Conservation (phyloP, 92 coral and sea anemone genomes). For the Blastomussa wellsi region DNA sequence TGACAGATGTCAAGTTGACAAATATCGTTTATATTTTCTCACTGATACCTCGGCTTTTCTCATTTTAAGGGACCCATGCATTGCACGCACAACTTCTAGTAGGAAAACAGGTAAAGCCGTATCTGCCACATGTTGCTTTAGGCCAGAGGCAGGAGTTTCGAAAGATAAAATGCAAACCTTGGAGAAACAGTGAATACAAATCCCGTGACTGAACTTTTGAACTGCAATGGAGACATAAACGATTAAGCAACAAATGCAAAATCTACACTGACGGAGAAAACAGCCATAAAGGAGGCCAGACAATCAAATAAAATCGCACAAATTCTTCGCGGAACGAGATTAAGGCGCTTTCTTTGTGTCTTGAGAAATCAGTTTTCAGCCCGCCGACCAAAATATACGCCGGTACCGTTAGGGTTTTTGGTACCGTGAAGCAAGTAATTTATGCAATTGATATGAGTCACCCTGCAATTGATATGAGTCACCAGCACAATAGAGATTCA, state of each 20-base stretch:
- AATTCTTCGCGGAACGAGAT: background rate
- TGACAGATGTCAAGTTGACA: too few species aligned
- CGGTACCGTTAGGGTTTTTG: too few species aligned
- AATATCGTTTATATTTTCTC: too few species aligned
- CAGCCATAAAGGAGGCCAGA: background rate
- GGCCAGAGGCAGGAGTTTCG: background rate
- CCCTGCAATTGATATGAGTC: background rate
- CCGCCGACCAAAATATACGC: background rate
- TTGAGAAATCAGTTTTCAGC: background rate
- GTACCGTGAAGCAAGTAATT: background rate
- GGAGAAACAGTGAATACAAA: background rate
- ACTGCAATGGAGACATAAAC: background rate
- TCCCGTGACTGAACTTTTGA: background rate
- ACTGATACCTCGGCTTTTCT: too few species aligned
- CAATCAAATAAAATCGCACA: background rate
- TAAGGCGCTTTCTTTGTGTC: background rate
- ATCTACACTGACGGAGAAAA: background rate
- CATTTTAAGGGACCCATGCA: too few species aligned
- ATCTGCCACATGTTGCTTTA: background rate
- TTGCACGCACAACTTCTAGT: background rate
- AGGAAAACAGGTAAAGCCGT: background rate
- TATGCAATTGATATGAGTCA: background rate
- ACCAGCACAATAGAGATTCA: background rate
- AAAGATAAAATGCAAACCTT: background rate
- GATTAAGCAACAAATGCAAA: background rate